phyloP scores from a whole-genome alignment of 2,797 vertebrate genomes.

The Rhyacichthys aspro region DNA sequence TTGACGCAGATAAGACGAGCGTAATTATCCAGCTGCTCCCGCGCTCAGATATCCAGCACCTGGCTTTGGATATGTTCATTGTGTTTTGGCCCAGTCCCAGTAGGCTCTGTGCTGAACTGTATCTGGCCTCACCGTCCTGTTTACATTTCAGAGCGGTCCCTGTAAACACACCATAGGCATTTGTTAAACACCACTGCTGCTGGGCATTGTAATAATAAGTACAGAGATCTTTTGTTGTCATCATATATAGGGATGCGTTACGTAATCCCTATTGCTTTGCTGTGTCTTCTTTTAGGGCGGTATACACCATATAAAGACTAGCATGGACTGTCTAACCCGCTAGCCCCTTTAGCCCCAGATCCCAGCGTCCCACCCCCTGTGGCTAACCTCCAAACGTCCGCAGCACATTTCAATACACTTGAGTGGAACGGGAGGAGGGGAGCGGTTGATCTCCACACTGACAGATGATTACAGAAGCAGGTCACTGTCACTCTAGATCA shows the following conservation, averaged over 20 bases:
- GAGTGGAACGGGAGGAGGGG: slow-evolving; percentile 22
- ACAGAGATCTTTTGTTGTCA: slow-evolving; percentile 42
- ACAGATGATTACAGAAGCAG: slow-evolving; percentile 59
- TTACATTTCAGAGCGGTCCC: slow-evolving; percentile 71
- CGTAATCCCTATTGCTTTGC: slow-evolving; percentile 46
- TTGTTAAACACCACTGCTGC: slow-evolving; percentile 50
- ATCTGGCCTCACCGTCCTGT: slow-evolving; percentile 61
- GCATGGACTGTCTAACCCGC: slow-evolving; percentile 38
- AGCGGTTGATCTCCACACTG: slow-evolving; percentile 56
- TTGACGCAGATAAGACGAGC: slow-evolving; percentile 35
- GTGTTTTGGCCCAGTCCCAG: not conserved
- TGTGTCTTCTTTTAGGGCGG: slow-evolving; percentile 56
- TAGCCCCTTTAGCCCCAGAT: slow-evolving; percentile 40
- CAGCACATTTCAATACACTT: slow-evolving; percentile 53
- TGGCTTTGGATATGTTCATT: slow-evolving; percentile 45
- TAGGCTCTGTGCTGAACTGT: slow-evolving; percentile 54
- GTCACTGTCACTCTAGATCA: slow-evolving; percentile 76
- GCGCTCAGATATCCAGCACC: slow-evolving; percentile 60
- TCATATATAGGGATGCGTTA: slow-evolving; percentile 52
- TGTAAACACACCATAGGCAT: slow-evolving; percentile 63
- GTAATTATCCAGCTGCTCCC: slow-evolving; percentile 66
- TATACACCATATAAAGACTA: slow-evolving; percentile 44
- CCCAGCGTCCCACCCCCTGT: slow-evolving; percentile 40
- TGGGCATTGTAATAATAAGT: slow-evolving; percentile 36
- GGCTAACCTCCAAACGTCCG: slow-evolving; percentile 61